A percentile compares a stretch with the other conserved stretches of the same genome.
phyloP scores from a whole-genome alignment of 1,140 invertebrate species.

The Aporrectodea caliginosa region DNA sequence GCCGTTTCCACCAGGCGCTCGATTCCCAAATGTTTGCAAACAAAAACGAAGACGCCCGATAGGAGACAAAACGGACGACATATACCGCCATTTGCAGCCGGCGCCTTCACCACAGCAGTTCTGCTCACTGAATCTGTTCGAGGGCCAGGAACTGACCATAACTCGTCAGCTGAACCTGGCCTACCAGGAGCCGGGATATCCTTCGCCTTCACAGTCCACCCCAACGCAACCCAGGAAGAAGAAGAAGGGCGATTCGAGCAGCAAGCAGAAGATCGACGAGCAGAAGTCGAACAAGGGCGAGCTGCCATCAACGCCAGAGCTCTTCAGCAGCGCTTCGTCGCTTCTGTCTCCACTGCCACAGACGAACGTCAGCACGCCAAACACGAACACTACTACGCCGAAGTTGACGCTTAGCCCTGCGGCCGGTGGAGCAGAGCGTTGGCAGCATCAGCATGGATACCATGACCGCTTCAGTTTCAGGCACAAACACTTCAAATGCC shows the following conservation, averaged over 20 bases:
- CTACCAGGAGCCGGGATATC: constrained; percentile 43
- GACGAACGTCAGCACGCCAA: not conserved
- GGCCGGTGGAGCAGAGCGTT: not conserved
- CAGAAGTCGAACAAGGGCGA: not conserved
- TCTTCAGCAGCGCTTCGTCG: not conserved
- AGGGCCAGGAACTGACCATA: constrained; percentile 92
- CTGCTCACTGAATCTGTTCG: constrained; percentile 89
- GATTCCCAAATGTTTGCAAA: constrained; percentile 33
- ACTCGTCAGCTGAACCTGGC: constrained; percentile 84
- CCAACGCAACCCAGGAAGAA: constrained; percentile 8
- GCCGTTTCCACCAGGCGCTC: not conserved
- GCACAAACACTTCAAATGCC: not conserved
- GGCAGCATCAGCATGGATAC: not conserved
- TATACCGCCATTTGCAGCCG: constrained; percentile 76
- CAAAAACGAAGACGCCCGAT: constrained; percentile 44
- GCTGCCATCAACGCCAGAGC: constrained; percentile 13
- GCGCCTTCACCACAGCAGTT: constrained; percentile 94
- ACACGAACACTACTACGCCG: not conserved
- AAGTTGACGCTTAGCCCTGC: not conserved
- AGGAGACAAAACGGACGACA: constrained; percentile 47
- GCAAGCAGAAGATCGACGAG: not conserved
- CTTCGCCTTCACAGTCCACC: constrained; percentile 34
- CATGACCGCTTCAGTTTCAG: not conserved
- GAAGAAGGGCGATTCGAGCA: not conserved
- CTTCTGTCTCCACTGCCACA: constrained; percentile 6